Evolutionary conservation across 2,888 invertebrate genomes (phyloP), one percentile per base, ranked within the genome.

Genomic region (Eudasyphora cyanicolor): DNA sequence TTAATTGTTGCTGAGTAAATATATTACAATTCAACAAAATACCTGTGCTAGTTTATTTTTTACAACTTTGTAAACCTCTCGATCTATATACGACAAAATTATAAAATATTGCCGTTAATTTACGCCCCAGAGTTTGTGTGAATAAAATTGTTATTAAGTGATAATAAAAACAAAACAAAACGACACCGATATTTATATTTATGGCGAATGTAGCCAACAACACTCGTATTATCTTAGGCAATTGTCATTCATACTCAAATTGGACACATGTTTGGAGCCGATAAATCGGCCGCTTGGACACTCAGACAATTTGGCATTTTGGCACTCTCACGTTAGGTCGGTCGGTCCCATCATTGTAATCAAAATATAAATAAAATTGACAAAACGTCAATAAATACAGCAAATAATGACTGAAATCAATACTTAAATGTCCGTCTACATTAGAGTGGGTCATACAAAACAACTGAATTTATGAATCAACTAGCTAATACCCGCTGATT

Each of bases 331-430:
- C n/a, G n/a, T n/a, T n/a, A n/a, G n/a, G 45, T n/a, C 57, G 14
- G 14, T 27, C 3, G 14, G 27, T n/a, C 51, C 8, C 14, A 14
- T 14, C 5, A 73, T 6, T 29, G 24, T 69, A 75, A 79, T 76
- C 54, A 73, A 35, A 17, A 79, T 24, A 42, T 74, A 27, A 57
- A 76, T 35, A 54, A 76, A 79, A 71, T 24, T 75, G 35, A 60
- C 71, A 76, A 24, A 57, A 70, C 24, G 82, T 73, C 79, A 79
- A 82, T 74, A 12, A 74, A 69, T 79, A 19, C 76, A 76, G 69
- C 21, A 82, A 76, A 76, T 74, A 69, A 4, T 71, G 24, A 75
- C 69, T 57, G 27, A 57, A 67, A 67, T 12, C 19, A 32, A 54
- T 7, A 12, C 60, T n/a, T n/a, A n/a, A 14, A 35, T 54, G n/a